phyloP scores from a whole-genome alignment of 1,140 invertebrate genomes.

The Drosophila teissieri region DNA sequence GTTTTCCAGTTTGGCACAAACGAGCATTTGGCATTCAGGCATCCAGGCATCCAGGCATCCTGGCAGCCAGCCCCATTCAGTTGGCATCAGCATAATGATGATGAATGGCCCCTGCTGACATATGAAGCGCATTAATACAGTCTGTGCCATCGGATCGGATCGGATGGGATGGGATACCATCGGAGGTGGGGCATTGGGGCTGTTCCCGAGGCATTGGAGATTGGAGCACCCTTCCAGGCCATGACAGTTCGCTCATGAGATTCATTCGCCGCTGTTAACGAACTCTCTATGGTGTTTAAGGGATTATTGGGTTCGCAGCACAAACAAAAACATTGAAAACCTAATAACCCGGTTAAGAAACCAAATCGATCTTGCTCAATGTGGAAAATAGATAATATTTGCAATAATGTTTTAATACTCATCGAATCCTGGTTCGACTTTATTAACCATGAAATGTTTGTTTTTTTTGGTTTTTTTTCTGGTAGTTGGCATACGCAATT shows the following conservation, averaged over 20 bases:
- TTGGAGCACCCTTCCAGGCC: slow-evolving; percentile 3
- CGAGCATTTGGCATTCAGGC: slow-evolving; percentile 29
- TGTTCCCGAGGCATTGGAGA: not conserved
- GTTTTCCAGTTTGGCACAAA: slow-evolving; percentile 16
- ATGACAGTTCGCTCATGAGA: slow-evolving; percentile 26
- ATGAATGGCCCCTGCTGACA: slow-evolving; percentile 52
- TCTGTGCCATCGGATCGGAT: slow-evolving; percentile 36
- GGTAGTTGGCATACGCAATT: slow-evolving; percentile 29
- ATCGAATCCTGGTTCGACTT: not conserved
- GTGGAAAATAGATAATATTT: not conserved
- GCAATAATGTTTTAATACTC: not conserved
- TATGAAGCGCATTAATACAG: slow-evolving; percentile 61
- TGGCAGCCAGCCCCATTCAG: slow-evolving; percentile 28
- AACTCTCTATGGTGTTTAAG: slow-evolving; percentile 5
- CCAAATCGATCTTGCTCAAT: too few species aligned
- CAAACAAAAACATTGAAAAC: not conserved
- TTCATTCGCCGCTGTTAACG: slow-evolving; percentile 15
- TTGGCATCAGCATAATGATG: slow-evolving; percentile 61
- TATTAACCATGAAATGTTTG: not conserved
- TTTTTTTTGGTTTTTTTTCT: not conserved
- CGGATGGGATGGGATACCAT: not conserved
- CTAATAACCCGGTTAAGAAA: too few species aligned
- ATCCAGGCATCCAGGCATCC: slow-evolving; percentile 17
- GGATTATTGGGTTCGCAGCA: not conserved
- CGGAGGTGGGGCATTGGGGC: not conserved